These are phyloP conservation scores for Typhlomys cinereus DNA, from an alignment of 2,113 vertebrate species.

Conservation along the genomic window DNA sequence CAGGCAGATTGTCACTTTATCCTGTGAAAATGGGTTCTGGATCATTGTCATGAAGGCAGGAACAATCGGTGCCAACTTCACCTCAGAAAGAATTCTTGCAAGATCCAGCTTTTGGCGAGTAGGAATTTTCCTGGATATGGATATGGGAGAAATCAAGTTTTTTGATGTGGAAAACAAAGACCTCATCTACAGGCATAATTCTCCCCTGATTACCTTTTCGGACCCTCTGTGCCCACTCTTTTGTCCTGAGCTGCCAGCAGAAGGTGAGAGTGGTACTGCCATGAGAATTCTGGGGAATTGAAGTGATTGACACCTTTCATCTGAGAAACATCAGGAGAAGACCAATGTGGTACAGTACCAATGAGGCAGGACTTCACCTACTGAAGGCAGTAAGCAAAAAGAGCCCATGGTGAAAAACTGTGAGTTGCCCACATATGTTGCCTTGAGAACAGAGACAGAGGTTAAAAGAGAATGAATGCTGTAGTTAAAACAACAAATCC, in stretches of 20 bases:
- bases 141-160: constrained; percentile 37
- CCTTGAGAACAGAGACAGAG: no score
- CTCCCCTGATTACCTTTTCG: background rate
- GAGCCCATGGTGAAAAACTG: no score
- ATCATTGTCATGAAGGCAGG: background rate
- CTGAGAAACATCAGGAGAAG: background rate
- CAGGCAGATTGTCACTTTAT: background rate
- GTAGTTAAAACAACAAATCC: no score
- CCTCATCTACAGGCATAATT: background rate
- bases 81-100: background rate
- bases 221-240: background rate
- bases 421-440: no score
- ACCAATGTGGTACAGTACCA: background rate
- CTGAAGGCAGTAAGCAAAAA: no score
- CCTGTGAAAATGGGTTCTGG: background rate
- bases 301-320: background rate
- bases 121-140: constrained; percentile 26
- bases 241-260: background rate
- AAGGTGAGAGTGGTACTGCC: background rate
- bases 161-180: background rate
- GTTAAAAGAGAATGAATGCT: no score
- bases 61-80: background rate
- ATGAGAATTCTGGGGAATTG: background rate
- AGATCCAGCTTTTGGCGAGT: background rate
- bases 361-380: no score